phyloP scores from a whole-genome alignment of 2,113 vertebrate genomes.

The Aptenodytes patagonicus region DNA sequence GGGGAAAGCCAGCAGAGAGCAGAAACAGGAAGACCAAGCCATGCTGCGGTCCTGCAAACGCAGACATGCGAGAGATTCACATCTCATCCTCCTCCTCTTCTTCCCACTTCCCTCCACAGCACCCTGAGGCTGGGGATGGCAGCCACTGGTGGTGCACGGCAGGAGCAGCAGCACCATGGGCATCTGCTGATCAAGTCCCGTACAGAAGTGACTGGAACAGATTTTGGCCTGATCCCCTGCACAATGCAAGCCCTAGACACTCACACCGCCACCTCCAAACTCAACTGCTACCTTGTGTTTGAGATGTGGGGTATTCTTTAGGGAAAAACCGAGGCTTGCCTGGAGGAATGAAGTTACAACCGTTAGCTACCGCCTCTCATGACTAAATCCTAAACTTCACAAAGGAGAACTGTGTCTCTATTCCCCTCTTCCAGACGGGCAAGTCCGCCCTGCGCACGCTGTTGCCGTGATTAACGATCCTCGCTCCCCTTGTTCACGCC shows the following conservation, averaged over 20 bases:
- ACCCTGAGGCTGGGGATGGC: neutral
- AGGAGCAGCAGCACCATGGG: neutral
- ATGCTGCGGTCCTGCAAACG: neutral
- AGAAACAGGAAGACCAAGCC: neutral
- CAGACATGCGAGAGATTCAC: neutral
- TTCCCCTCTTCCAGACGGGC: accelerated
- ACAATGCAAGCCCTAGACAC: neutral
- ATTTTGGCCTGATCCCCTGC: neutral
- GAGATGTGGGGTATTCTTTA: neutral
- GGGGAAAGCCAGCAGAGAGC: neutral
- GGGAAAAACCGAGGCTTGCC: neutral
- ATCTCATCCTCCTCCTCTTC: neutral
- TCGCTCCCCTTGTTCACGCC: accelerated
- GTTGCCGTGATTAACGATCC: neutral
- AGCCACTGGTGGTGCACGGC: neutral
- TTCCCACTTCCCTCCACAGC: neutral
- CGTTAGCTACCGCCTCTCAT: neutral
- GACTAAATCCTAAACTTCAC: neutral
- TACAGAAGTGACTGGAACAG: neutral
- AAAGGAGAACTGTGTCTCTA: neutral
- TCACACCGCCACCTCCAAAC: neutral
- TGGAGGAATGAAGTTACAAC: neutral
- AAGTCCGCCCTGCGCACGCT: neutral
- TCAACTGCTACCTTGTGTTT: neutral
- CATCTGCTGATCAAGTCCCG: neutral